Conservation (phyloP, 1,140 invertebrate genomes). For the Anthonomus grandis region DNA sequence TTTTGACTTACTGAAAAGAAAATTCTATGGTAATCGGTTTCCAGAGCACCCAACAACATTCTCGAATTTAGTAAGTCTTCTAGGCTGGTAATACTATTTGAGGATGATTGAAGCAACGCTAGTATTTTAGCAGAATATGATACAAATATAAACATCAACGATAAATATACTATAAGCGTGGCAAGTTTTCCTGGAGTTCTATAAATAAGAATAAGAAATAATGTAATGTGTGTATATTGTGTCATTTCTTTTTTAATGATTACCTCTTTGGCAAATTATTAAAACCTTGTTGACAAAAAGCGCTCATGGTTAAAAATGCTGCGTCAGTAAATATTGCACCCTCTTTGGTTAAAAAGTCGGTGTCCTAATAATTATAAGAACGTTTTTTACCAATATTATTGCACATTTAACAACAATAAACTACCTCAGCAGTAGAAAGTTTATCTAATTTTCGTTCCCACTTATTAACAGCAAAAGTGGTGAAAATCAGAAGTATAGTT, state of each 20-base stretch:
- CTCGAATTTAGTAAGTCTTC: conserved; percentile 59
- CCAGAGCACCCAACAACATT: conserved; percentile 59
- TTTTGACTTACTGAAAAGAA: conserved; percentile 59
- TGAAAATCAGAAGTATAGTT: too few species aligned
- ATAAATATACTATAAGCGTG: conserved; percentile 52
- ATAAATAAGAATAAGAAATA: too few species aligned
- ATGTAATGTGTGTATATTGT: not conserved
- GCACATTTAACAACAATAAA: too few species aligned
- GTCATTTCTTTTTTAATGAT: not conserved
- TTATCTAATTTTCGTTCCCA: too few species aligned
- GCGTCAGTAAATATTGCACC: too few species aligned
- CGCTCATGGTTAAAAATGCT: too few species aligned
- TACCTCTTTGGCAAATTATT: not conserved
- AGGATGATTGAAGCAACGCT: conserved; percentile 61
- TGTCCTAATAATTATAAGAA: not conserved
- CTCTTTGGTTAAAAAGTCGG: not conserved
- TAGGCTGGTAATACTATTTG: conserved; percentile 56
- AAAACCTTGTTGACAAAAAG: conserved; percentile 2
- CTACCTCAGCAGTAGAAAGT: too few species aligned
- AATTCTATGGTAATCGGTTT: conserved; percentile 61
- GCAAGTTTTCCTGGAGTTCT: conserved; percentile 50
- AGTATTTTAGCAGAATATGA: conserved; percentile 67
- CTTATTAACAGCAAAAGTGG: too few species aligned
- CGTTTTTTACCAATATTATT: too few species aligned
- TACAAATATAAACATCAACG: conserved; percentile 55